These are phyloP conservation scores for Pristionchus maxplancki DNA, from an alignment of 2,888 invertebrate genomes.

Conservation along the genomic window DNA sequence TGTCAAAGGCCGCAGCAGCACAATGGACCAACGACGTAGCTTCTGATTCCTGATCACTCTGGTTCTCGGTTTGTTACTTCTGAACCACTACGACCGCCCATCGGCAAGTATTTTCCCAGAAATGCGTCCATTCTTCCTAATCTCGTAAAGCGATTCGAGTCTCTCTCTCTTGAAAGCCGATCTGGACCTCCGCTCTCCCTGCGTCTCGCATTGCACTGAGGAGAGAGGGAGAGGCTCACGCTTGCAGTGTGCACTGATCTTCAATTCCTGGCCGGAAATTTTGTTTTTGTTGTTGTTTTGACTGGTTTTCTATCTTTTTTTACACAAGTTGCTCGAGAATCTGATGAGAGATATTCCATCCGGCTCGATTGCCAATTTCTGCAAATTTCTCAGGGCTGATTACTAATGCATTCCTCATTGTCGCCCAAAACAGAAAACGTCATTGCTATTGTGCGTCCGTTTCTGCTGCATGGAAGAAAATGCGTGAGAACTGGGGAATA, in stretches of 20 bases:
- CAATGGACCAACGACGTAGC: neutral
- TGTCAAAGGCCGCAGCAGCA: neutral
- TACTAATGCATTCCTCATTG: neutral
- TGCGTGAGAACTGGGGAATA: too few relatives aligned
- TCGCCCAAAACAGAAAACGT: neutral
- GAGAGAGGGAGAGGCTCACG: neutral
- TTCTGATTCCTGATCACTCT: neutral
- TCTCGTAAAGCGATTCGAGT: constrained; percentile 46
- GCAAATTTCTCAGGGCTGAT: too few relatives aligned
- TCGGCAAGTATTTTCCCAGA: too few relatives aligned
- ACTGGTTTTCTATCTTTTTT: too few relatives aligned
- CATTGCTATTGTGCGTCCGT: neutral
- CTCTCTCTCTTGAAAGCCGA: constrained; percentile 41
- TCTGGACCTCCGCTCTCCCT: constrained; percentile 27
- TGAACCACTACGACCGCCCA: neutral
- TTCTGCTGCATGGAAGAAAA: too few relatives aligned
- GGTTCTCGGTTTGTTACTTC: neutral
- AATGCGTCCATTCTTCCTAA: neutral
- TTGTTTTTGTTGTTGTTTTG: too few relatives aligned
- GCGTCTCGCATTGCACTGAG: neutral
- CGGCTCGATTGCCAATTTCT: too few relatives aligned
- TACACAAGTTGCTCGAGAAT: too few relatives aligned
- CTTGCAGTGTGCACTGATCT: neutral
- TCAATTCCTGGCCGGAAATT: neutral
- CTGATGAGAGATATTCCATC: too few relatives aligned